Conservation (phyloP, 2,113 vertebrate genomes). For the Phrynosoma blainvillii region DNA sequence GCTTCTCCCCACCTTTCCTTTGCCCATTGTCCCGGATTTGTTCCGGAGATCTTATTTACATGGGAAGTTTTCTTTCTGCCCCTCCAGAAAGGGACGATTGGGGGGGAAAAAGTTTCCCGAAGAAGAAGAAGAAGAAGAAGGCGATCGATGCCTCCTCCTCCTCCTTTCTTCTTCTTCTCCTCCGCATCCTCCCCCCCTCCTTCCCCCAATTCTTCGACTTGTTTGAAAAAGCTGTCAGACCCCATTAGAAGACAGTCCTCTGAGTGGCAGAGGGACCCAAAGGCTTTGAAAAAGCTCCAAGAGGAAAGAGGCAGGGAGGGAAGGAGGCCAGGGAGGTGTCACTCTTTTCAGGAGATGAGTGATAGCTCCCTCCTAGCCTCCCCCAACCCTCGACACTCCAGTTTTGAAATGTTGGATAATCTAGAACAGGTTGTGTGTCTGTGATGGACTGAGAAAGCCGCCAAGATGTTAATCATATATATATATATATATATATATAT, state of each 20-base stretch:
- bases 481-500: too few relatives aligned
- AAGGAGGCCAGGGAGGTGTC: conserved; percentile 11
- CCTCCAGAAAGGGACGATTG: background rate
- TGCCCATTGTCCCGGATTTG: too few relatives aligned
- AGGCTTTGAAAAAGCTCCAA: conserved; percentile 13
- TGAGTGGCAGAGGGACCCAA: conserved; percentile 10
- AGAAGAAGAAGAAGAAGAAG: too few relatives aligned
- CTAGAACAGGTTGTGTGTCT: background rate
- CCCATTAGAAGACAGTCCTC: background rate
- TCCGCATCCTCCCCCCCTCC: background rate
- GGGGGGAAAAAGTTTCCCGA: conserved; percentile 3
- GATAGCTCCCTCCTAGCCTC: background rate
- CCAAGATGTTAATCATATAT: background rate
- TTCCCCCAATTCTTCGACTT: background rate
- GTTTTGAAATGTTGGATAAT: background rate
- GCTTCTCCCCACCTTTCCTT: background rate
- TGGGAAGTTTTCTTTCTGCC: background rate
- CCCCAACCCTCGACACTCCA: too few relatives aligned
- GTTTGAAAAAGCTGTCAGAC: conserved; percentile 37
- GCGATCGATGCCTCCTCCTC: background rate
- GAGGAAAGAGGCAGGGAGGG: background rate
- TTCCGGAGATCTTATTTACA: too few relatives aligned
- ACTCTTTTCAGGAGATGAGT: background rate
- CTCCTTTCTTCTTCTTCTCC: background rate
- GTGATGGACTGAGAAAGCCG: background rate